phyloP scores from a whole-genome alignment of 2,888 invertebrate species.

The Apamea epomidion region DNA sequence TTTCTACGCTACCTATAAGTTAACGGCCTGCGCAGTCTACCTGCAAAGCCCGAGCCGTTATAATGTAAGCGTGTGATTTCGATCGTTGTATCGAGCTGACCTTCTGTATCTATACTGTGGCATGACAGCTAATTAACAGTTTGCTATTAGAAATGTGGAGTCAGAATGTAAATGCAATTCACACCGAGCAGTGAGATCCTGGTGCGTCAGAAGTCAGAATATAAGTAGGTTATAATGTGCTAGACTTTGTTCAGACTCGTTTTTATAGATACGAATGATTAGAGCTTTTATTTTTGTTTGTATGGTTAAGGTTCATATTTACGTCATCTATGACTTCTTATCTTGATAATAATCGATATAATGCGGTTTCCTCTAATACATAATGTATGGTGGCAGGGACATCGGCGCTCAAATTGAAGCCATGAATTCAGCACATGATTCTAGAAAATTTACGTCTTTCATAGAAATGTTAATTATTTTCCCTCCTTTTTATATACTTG shows the following conservation, averaged over 20 bases:
- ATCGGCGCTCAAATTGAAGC: background rate
- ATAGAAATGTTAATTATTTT: no score
- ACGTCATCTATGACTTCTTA: background rate
- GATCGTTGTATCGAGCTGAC: background rate
- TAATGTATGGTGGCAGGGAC: background rate
- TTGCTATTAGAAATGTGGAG: slow-evolving; percentile 29
- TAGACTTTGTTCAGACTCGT: slow-evolving; percentile 31
- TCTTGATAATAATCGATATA: background rate
- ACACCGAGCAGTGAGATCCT: slow-evolving; percentile 47
- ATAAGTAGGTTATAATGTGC: slow-evolving; percentile 24
- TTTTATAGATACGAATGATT: slow-evolving; percentile 7
- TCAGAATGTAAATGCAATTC: slow-evolving; percentile 55
- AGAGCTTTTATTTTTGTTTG: slow-evolving; percentile 2
- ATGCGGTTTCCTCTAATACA: background rate
- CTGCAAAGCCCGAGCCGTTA: background rate
- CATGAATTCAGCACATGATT: background rate
- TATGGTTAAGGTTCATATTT: background rate
- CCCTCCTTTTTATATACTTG: no score
- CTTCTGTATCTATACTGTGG: slow-evolving; percentile 3
- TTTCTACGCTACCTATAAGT: no score
- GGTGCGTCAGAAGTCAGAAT: slow-evolving; percentile 22
- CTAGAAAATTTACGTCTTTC: background rate
- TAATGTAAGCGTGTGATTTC: background rate
- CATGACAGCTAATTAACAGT: slow-evolving; percentile 37
- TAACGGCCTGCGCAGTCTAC: no score